These are phyloP conservation scores for Lucifuga dentata DNA, from an alignment of 2,113 vertebrate species.

Conservation along the genomic window DNA sequence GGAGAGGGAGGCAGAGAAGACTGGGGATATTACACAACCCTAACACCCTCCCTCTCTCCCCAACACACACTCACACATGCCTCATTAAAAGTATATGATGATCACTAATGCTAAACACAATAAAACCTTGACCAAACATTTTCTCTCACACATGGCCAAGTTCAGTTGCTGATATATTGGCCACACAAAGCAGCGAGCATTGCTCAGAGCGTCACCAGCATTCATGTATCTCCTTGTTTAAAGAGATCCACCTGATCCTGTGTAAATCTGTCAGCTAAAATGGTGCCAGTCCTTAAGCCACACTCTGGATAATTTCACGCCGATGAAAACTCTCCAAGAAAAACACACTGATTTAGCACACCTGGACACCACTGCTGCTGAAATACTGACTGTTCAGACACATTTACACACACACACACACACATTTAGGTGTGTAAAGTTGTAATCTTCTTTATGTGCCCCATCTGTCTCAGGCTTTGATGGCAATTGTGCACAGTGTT, in stretches of 20 bases:
- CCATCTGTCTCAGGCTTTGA: too few relatives aligned
- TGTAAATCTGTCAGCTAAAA: slow-evolving; percentile 53
- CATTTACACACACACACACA: neutral
- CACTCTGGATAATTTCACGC: slow-evolving; percentile 37
- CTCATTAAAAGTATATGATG: slow-evolving; percentile 10
- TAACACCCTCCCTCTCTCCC: neutral
- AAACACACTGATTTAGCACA: slow-evolving; percentile 7
- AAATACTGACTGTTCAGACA: neutral
- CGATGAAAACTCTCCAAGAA: slow-evolving; percentile 32
- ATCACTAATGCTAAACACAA: too few relatives aligned
- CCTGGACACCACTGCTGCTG: slow-evolving; percentile 4
- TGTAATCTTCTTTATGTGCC: too few relatives aligned
- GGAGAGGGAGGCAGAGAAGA: slow-evolving; percentile 20
- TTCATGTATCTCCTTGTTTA: slow-evolving; percentile 45
- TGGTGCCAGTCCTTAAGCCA: slow-evolving; percentile 28
- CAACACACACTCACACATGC: slow-evolving; percentile 1
- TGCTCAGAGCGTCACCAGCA: slow-evolving; percentile 1
- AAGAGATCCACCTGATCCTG: slow-evolving; percentile 46
- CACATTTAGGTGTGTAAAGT: too few relatives aligned
- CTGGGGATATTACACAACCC: slow-evolving; percentile 36
- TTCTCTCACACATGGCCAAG: slow-evolving; percentile 4
- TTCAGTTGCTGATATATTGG: slow-evolving; percentile 34
- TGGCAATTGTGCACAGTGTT: too few relatives aligned
- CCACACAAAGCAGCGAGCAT: slow-evolving; percentile 8
- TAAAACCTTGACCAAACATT: slow-evolving; percentile 15